Base-by-base conservation (phyloP, 2,113 vertebrate genomes). In the Motacilla alba region DNA sequence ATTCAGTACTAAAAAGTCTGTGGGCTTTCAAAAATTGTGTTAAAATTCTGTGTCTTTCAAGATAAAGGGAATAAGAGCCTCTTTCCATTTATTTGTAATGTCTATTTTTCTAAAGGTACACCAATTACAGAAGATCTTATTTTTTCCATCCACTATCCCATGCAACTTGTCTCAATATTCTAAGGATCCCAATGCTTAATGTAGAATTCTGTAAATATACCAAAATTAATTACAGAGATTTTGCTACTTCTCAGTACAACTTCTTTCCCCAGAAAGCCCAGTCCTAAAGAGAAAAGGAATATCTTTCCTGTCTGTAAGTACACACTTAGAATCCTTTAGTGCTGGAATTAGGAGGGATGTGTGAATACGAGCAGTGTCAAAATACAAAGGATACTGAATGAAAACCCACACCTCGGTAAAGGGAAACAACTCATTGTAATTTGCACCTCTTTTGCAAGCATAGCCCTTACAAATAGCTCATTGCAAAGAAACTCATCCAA, bases 341-440 rank as follows among this genome's bases (percentile, higher is more conserved):
- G 98, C 97, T 98, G 98, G 98, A 98, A 98, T 98, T 99, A 98
- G 98, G 98, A 94, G 69, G 63, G 97, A 98, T 97, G 98, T 98
- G 98, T 97, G 98, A 99, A 98, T 97, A 97, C 18, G 14, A 98
- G 98, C 16, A 95, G 98, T 98, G 98, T 98, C 96, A 98, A 96
- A 95, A 97, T 96, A 97, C 95, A 97, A 98, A 98, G 87, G 79
- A 94, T 80, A 59, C 78, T 30, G 93, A 94, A 97, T 97, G 96
- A 94, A 98, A 98, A 97, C 76, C 90, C 96, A 97, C 97, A 93
- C 91, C 97, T 98, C 93, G 81, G 90, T 87, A 94, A 96, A 96
- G 89, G 93, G 95, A 94, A 97, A 94, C 89, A 95, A 95, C 95
- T 97, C 97, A 96, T 95, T 93, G 96, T 97, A 96, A 98, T 98